Evolutionary conservation across 2,797 vertebrate genomes (phyloP).

Genomic region (Danio aesculapii): DNA sequence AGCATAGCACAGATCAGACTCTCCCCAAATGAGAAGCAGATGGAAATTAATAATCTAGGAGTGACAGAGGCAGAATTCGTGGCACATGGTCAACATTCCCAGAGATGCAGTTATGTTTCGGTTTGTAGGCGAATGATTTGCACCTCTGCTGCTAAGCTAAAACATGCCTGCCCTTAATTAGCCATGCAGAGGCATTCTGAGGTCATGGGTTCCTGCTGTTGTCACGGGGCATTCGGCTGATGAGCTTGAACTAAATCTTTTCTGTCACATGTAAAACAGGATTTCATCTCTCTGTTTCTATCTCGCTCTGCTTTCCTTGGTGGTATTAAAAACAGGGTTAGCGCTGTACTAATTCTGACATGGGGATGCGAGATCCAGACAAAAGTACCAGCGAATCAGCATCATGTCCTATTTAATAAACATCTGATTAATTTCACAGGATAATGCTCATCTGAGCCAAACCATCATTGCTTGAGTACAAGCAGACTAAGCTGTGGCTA

Average conservation of each 20-base stretch:
- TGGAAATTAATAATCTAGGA: slow-evolving; percentile 36
- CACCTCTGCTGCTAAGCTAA: slow-evolving; percentile 25
- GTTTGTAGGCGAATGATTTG: background rate
- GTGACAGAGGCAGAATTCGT: slow-evolving; percentile 16
- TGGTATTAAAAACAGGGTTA: background rate
- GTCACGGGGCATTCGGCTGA: slow-evolving; percentile 42
- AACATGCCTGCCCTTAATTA: slow-evolving; percentile 39
- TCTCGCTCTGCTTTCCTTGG: slow-evolving; percentile 14
- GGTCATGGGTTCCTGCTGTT: slow-evolving; percentile 18
- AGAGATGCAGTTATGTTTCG: slow-evolving; percentile 25
- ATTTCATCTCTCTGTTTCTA: slow-evolving; percentile 28
- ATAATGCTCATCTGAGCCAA: slow-evolving; percentile 10
- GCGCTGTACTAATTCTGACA: slow-evolving; percentile 24
- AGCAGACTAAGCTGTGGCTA: background rate
- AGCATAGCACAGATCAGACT: slow-evolving; percentile 1
- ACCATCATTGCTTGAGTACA: background rate
- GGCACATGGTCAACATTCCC: slow-evolving; percentile 25
- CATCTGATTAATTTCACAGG: slow-evolving; percentile 50
- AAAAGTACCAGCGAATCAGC: slow-evolving; percentile 36
- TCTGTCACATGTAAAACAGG: slow-evolving; percentile 52
- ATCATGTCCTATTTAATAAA: slow-evolving; percentile 52
- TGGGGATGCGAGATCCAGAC: slow-evolving; percentile 15
- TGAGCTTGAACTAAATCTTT: slow-evolving; percentile 41
- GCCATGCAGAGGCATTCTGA: slow-evolving; percentile 28
- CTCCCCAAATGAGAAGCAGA: slow-evolving; percentile 21